Base-by-base conservation (phyloP, 1,140 invertebrate species). In the Dendrolimus punctatus region DNA sequence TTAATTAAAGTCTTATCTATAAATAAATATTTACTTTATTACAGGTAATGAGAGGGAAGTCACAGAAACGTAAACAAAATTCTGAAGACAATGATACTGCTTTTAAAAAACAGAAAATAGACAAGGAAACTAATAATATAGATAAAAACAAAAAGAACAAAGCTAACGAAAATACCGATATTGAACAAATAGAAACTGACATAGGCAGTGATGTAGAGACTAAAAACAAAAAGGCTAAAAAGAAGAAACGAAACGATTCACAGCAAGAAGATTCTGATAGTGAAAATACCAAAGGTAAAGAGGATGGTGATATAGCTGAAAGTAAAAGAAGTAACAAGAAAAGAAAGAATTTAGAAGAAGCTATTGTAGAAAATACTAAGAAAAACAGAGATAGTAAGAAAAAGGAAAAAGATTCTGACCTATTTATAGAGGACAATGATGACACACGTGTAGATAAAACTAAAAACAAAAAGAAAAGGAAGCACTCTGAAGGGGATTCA, bases 11-110 rank as follows among this genome's bases (percentile, higher is more conserved):
- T 23, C 23, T 23, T 23, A 23, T 23, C 3, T 23, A 23, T 23
- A 23, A 23, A 39, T 8, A 51, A 23, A 42, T 37, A 51, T 41
- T 23, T 43, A 42, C 36, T 43, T 39, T 44, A 49, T 42, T 40
- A 42, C 52, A 66, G 52, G 66, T 62, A 58, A 62, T 66, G 44
- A 57, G 61, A 10, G 54, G 65, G 51, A 50, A 51, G 51, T 38
- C 56, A 36, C 52, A 62, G 36, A 60, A 53, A 50, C 38, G 51
- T 38, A 53, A 53, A 23, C 43, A 46, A 42, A 55, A 39, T 6
- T 6, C 46, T 4, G 47, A 46, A n/a, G 40, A 49, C 6, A 51
- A 38, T 58, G 48, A 52, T 37, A 40, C 49, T 6, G 40, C 50
- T 3, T n/a, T 43, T 45, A 55, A 60, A 44, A 66, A 63, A 41